Evolutionary conservation across 2,113 vertebrate genomes (phyloP).

Genomic region (Trematocara unimaculatum): DNA sequence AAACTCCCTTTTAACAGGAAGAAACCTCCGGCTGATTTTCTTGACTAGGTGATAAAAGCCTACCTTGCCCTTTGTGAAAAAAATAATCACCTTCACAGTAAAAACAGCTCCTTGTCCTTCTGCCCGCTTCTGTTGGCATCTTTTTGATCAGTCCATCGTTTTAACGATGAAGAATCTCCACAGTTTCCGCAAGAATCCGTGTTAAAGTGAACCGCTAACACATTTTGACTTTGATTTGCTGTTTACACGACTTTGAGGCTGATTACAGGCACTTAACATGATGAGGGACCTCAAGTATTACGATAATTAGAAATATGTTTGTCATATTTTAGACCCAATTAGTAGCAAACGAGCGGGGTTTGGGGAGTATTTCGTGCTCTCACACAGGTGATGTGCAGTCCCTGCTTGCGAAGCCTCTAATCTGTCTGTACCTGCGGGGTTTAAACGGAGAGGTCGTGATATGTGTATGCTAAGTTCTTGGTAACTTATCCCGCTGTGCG

Average conservation of each 20-base stretch:
- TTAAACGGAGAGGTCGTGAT: neutral
- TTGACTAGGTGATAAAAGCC: neutral
- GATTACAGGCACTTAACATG: neutral
- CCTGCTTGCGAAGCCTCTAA: neutral
- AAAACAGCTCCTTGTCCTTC: neutral
- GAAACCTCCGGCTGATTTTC: too few species aligned
- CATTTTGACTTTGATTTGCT: neutral
- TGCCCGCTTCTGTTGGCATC: neutral
- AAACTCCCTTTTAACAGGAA: too few species aligned
- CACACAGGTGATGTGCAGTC: neutral
- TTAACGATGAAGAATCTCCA: neutral
- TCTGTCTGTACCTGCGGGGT: neutral
- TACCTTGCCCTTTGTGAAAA: neutral
- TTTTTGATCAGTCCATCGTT: neutral
- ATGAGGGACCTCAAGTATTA: neutral
- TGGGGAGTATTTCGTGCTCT: neutral
- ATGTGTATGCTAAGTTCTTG: rapidly evolving
- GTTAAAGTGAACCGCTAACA: neutral
- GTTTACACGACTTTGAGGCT: neutral
- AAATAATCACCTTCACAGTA: neutral
- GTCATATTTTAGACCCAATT: neutral
- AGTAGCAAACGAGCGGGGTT: neutral
- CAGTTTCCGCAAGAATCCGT: rapidly evolving
- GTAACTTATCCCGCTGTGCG: neutral
- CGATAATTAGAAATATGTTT: neutral